These are phyloP conservation scores for Diabrotica balteata DNA, from an alignment of 2,888 invertebrate species.

Conservation along the genomic window DNA sequence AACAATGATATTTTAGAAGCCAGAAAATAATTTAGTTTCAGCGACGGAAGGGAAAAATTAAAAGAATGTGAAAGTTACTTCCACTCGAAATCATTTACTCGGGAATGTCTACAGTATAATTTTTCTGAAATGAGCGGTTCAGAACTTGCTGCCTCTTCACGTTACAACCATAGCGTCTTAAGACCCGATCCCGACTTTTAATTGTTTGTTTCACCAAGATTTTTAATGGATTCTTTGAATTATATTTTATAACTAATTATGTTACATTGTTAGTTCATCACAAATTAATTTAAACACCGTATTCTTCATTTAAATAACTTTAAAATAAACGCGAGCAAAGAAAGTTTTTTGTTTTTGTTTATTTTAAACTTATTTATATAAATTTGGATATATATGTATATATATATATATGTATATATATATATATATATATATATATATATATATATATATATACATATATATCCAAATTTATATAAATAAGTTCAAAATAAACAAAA, in stretches of 20 bases:
- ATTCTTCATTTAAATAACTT: no score
- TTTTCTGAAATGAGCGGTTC: conserved; percentile 33
- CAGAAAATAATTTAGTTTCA: conserved; percentile 39
- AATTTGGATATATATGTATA: no score
- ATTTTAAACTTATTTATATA: no score
- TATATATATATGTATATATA: no score
- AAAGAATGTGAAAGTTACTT: conserved; percentile 38
- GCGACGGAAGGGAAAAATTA: conserved; percentile 32
- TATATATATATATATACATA: no score
- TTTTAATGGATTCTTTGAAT: conserved; percentile 21
- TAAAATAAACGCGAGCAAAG: no score
- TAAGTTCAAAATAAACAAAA: no score
- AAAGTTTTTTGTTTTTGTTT: no score
- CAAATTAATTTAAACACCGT: no score
- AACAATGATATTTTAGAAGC: conserved; percentile 52
- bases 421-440: no score
- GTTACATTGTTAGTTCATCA: neutral
- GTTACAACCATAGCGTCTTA: conserved; percentile 25
- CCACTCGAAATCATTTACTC: conserved; percentile 35
- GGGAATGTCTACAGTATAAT: conserved; percentile 34
- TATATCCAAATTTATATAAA: no score
- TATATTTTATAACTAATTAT: conserved; percentile 17
- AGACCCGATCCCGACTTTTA: conserved; percentile 31
- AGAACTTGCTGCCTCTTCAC: conserved; percentile 22
- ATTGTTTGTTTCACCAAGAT: conserved; percentile 29